These are phyloP conservation scores for Apamea epomidion DNA, from an alignment of 2,888 invertebrate species.

Conservation along the genomic window DNA sequence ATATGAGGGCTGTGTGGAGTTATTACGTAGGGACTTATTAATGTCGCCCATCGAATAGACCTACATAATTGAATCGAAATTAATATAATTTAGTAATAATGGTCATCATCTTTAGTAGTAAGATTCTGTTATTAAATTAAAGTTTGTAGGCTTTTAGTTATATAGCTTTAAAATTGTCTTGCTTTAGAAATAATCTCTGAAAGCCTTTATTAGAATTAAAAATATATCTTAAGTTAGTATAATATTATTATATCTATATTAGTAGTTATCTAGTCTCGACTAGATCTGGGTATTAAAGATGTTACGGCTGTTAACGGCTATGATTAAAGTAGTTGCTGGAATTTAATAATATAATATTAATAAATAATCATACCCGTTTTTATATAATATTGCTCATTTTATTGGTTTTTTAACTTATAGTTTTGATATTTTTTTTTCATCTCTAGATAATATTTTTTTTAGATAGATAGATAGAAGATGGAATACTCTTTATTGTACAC, in stretches of 20 bases:
- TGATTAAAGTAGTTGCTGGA: too few species aligned
- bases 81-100: conserved; percentile 60
- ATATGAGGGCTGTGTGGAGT: conserved; percentile 41
- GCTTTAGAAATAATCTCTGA: neutral
- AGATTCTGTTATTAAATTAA: conserved; percentile 12
- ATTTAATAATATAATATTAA: too few species aligned
- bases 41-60: conserved; percentile 57
- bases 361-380: neutral
- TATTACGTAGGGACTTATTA: conserved; percentile 57
- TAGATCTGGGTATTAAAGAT: neutral
- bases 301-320: too few species aligned
- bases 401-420: too few species aligned
- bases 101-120: conserved; percentile 5
- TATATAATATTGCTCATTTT: neutral
- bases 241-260: too few species aligned
- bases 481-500: too few species aligned
- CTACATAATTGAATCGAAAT: conserved; percentile 59
- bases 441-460: too few species aligned
- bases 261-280: neutral
- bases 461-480: too few species aligned
- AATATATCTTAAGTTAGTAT: neutral
- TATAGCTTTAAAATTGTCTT: neutral
- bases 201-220: neutral
- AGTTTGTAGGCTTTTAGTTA: neutral
- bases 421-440: too few species aligned